These are phyloP conservation scores for Drosophila nigricruria DNA, from an alignment of 2,888 invertebrate species.

Conservation along the genomic window DNA sequence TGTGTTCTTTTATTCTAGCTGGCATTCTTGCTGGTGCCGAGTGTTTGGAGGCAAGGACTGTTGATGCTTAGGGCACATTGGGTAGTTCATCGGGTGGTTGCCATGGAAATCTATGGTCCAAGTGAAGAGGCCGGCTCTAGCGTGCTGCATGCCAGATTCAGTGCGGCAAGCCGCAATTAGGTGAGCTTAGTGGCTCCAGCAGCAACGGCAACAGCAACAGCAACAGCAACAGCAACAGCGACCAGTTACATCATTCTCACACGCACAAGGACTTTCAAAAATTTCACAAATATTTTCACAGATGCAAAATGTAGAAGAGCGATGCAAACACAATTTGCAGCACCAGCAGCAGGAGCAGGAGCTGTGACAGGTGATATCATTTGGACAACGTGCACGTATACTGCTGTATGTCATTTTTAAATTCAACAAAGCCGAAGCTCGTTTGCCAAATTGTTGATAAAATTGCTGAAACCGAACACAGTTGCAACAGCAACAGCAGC, in stretches of 20 bases:
- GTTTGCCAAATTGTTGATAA: constrained; percentile 19
- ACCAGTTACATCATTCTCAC: constrained; percentile 3
- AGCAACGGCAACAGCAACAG: neutral
- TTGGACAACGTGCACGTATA: constrained; percentile 6
- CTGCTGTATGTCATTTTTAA: constrained; percentile 1
- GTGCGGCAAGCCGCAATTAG: constrained; percentile 62
- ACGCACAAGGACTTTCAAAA: constrained; percentile 11
- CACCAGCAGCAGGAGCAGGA: neutral
- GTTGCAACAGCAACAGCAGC: constrained; percentile 8
- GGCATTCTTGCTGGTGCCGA: constrained; percentile 31
- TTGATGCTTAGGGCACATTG: neutral
- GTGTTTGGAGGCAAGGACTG: constrained; percentile 35
- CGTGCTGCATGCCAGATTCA: constrained; percentile 52
- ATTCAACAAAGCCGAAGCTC: constrained; percentile 7
- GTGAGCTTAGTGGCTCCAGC: constrained; percentile 35
- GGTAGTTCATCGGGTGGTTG: constrained; percentile 1
- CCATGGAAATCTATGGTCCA: constrained; percentile 6
- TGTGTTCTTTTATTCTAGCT: constrained; percentile 27
- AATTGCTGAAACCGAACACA: constrained; percentile 4
- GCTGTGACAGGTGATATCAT: constrained; percentile 8
- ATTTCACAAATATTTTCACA: constrained; percentile 11
- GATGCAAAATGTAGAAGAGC: constrained; percentile 4
- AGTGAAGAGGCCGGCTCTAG: neutral
- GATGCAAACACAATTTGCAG: constrained; percentile 19
- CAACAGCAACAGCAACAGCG: neutral